phyloP scores from a whole-genome alignment of 2,797 vertebrate genomes.

The Pseudochaenichthys georgianus region DNA sequence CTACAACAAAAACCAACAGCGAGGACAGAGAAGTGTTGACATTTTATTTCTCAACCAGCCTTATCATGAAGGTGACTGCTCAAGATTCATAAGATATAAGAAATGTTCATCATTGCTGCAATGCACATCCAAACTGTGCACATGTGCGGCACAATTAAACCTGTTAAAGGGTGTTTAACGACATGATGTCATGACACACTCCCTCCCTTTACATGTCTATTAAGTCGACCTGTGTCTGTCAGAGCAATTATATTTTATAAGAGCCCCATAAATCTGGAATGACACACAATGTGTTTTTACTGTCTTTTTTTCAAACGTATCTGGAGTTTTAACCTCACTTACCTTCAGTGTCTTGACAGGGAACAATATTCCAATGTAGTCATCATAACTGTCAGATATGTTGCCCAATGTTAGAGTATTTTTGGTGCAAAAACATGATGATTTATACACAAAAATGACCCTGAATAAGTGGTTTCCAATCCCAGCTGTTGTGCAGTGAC shows the following conservation, averaged over 20 bases:
- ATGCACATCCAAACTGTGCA: not conserved
- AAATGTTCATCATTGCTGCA: conserved; percentile 17
- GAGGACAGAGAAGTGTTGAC: conserved; percentile 38
- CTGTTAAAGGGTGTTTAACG: conserved; percentile 44
- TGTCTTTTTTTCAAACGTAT: not conserved
- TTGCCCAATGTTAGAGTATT: not conserved
- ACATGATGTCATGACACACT: conserved; percentile 43
- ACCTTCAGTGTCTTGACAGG: not conserved
- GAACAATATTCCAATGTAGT: not conserved
- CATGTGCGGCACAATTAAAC: conserved; percentile 25
- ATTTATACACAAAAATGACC: conserved; percentile 12
- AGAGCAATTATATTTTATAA: conserved; percentile 71
- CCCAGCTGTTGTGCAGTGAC: conserved; percentile 18
- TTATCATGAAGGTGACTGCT: conserved; percentile 38
- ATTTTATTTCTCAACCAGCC: conserved; percentile 40
- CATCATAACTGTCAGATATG: not conserved
- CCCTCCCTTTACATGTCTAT: conserved; percentile 57
- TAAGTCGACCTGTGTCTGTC: conserved; percentile 69
- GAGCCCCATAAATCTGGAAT: conserved; percentile 73
- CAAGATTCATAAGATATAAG: conserved; percentile 4
- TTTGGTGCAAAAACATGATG: conserved; percentile 12
- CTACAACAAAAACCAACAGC: conserved; percentile 55
- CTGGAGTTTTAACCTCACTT: not conserved
- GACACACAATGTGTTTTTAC: conserved; percentile 54
- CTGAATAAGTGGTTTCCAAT: conserved; percentile 36